Conservation (phyloP, 2,113 vertebrate species). For the Rhinolophus ferrumequinum region DNA sequence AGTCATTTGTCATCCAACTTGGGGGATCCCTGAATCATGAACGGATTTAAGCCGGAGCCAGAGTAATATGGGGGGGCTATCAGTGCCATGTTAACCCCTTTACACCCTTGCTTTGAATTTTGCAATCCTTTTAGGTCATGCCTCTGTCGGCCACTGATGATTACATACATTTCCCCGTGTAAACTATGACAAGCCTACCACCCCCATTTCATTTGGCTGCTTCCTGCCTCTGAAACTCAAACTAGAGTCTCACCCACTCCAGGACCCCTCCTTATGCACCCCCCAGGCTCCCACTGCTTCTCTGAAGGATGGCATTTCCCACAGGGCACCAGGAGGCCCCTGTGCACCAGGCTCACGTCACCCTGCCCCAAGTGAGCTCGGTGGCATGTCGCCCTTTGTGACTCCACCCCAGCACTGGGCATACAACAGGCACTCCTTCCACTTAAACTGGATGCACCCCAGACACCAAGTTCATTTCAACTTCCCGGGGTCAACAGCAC, state of each 20-base stretch:
- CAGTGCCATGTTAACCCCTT: neutral
- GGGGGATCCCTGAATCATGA: neutral
- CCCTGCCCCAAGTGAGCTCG: neutral
- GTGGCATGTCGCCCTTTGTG: neutral
- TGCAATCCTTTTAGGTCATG: neutral
- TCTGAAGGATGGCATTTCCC: neutral
- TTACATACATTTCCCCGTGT: neutral
- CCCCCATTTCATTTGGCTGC: neutral
- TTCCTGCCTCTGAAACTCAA: neutral
- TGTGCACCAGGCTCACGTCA: neutral
- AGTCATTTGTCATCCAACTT: rapidly evolving
- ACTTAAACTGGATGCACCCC: neutral
- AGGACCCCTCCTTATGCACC: neutral
- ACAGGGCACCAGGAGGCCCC: rapidly evolving
- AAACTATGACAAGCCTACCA: neutral
- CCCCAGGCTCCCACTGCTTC: neutral
- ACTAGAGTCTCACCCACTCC: neutral
- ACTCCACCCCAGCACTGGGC: neutral
- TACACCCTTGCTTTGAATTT: neutral
- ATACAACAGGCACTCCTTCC: rapidly evolving
- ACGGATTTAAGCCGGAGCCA: neutral
- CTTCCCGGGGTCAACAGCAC: neutral
- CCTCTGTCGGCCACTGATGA: neutral
- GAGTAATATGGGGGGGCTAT: rapidly evolving
- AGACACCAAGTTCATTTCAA: neutral